These are phyloP conservation scores for Callosobruchus maculatus DNA, from an alignment of 2,888 invertebrate species.

Conservation along the genomic window DNA sequence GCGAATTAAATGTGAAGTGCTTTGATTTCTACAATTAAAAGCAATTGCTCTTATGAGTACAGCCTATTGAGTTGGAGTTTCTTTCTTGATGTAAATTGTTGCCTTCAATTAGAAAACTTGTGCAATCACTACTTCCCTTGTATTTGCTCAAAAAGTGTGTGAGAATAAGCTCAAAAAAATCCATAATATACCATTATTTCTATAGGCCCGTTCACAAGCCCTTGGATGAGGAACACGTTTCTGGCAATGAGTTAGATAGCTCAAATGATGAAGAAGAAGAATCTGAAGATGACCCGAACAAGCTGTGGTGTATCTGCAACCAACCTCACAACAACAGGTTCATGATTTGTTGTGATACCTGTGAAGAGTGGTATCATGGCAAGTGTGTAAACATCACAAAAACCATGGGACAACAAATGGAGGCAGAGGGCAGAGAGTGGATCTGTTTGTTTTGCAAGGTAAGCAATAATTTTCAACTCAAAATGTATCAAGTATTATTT, in stretches of 20 bases:
- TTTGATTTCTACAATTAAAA: too few relatives aligned
- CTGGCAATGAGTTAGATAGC: conserved; percentile 44
- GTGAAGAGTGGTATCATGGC: conserved; percentile 98
- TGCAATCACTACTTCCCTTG: too few relatives aligned
- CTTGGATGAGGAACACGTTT: conserved; percentile 45
- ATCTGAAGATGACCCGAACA: conserved; percentile 91
- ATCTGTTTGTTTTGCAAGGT: conserved; percentile 82
- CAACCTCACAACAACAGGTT: conserved; percentile 94
- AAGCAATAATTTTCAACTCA: conserved; percentile 16
- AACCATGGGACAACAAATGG: conserved; percentile 89
- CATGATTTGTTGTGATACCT: conserved; percentile 96
- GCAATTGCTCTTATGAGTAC: too few relatives aligned
- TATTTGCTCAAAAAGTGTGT: too few relatives aligned
- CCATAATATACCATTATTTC: background rate
- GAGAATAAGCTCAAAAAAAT: too few relatives aligned
- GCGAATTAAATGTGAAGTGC: too few relatives aligned
- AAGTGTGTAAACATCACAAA: conserved; percentile 92
- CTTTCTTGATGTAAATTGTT: too few relatives aligned
- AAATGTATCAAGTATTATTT: too few relatives aligned
- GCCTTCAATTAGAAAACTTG: too few relatives aligned
- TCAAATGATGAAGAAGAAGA: conserved; percentile 60
- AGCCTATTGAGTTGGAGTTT: too few relatives aligned
- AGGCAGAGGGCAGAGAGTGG: conserved; percentile 84
- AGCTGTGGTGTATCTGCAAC: conserved; percentile 92
- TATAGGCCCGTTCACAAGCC: conserved; percentile 36